These are phyloP conservation scores for Heliconius ismenius DNA, from an alignment of 2,888 invertebrate species.

Conservation along the genomic window DNA sequence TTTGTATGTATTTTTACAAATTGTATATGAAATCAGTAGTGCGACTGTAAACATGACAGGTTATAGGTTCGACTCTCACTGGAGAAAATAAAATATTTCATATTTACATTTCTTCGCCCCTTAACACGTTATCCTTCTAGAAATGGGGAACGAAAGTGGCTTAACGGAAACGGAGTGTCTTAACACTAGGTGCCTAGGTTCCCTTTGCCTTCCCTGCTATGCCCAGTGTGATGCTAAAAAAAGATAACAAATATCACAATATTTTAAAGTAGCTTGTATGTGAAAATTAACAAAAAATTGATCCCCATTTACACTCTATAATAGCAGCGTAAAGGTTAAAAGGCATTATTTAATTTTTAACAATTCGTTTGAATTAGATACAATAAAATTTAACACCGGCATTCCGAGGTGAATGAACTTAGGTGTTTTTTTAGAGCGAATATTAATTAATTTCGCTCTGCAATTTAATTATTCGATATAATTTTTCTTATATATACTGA, in stretches of 20 bases:
- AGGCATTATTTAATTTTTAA: background rate
- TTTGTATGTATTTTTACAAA: background rate
- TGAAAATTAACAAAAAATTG: background rate
- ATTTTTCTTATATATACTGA: slow-evolving; percentile 2
- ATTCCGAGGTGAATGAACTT: slow-evolving; percentile 9
- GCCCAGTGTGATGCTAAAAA: too few relatives aligned
- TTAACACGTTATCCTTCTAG: too few relatives aligned
- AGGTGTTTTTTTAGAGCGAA: background rate
- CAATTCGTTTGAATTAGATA: background rate
- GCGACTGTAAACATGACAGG: too few relatives aligned
- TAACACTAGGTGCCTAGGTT: too few relatives aligned
- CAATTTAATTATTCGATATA: slow-evolving; percentile 14
- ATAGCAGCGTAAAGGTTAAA: background rate
- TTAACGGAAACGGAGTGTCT: too few relatives aligned
- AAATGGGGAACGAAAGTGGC: too few relatives aligned
- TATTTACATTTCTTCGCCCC: too few relatives aligned
- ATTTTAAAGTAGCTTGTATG: background rate
- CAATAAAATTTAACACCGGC: slow-evolving; percentile 13
- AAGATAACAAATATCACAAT: too few relatives aligned
- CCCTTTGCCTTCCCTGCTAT: too few relatives aligned
- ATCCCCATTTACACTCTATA: background rate
- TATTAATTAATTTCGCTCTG: background rate
- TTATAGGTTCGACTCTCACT: too few relatives aligned
- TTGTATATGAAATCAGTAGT: background rate
- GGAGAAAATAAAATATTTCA: too few relatives aligned